phyloP scores from a whole-genome alignment of 2,797 vertebrate genomes.

The Eremophila alpestris region DNA sequence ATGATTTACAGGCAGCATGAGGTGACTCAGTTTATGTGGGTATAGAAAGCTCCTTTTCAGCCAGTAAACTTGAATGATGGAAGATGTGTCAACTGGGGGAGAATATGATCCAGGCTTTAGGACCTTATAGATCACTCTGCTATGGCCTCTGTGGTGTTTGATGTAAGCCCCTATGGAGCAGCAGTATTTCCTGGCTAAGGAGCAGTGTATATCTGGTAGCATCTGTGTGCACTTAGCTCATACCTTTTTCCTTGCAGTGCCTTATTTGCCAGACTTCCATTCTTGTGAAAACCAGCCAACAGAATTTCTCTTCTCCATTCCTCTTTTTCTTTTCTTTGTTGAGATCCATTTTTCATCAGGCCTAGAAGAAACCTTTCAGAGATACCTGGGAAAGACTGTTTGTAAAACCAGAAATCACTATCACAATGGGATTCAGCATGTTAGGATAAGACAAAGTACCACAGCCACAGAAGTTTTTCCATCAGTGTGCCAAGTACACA shows the following conservation, averaged over 20 bases:
- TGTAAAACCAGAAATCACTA: not conserved
- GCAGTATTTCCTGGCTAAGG: not conserved
- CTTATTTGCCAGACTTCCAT: not conserved
- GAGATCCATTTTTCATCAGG: not conserved
- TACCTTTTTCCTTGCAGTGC: not conserved
- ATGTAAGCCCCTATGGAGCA: not conserved
- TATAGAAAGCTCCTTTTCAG: not conserved
- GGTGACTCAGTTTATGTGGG: not conserved
- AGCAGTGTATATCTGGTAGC: not conserved
- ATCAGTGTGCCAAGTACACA: not conserved
- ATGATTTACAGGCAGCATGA: not conserved
- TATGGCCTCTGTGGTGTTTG: not conserved
- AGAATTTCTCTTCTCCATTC: not conserved
- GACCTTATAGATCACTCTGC: not conserved
- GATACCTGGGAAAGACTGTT: not conserved
- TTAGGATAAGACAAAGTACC: not conserved
- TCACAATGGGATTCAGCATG: not conserved
- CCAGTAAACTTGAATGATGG: not conserved
- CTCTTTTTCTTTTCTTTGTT: not conserved
- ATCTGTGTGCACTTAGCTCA: not conserved
- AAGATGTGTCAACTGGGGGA: not conserved
- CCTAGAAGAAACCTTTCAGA: not conserved
- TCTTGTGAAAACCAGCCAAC: not conserved
- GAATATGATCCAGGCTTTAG: not conserved
- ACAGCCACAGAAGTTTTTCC: not conserved